Conservation (phyloP, 2,888 invertebrate genomes). For the Ametastegia equiseti region DNA sequence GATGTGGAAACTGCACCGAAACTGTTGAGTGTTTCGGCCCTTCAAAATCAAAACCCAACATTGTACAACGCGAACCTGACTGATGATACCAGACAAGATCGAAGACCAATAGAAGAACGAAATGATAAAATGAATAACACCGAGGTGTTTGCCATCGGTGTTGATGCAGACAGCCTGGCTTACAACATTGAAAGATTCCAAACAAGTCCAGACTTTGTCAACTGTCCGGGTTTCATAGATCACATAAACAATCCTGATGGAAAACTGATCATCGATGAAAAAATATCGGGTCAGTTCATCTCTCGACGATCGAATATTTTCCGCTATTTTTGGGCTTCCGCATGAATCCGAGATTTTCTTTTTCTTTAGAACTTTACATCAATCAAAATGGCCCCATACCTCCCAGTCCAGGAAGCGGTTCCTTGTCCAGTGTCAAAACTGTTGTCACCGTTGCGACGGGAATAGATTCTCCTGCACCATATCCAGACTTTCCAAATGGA, state of each 20-base stretch:
- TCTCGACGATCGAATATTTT: too few species aligned
- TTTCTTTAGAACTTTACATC: neutral
- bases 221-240: neutral
- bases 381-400: neutral
- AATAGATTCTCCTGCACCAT: constrained; percentile 78
- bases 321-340: too few species aligned
- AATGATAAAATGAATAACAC: constrained; percentile 9
- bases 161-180: neutral
- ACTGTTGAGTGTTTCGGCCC: constrained; percentile 57
- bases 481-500: constrained; percentile 69
- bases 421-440: constrained; percentile 75
- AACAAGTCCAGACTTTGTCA: neutral
- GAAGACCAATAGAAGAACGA: neutral
- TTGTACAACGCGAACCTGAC: constrained; percentile 53
- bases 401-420: constrained; percentile 60
- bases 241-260: too few species aligned
- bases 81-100: constrained; percentile 47
- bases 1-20: constrained; percentile 67
- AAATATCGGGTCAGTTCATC: neutral
- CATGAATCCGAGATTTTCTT: neutral
- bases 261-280: neutral
- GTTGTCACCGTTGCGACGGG: constrained; percentile 78
- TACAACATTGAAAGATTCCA: neutral
- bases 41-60: constrained; percentile 50
- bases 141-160: neutral